phyloP scores from a whole-genome alignment of 2,113 vertebrate genomes.

The Panurus biarmicus region DNA sequence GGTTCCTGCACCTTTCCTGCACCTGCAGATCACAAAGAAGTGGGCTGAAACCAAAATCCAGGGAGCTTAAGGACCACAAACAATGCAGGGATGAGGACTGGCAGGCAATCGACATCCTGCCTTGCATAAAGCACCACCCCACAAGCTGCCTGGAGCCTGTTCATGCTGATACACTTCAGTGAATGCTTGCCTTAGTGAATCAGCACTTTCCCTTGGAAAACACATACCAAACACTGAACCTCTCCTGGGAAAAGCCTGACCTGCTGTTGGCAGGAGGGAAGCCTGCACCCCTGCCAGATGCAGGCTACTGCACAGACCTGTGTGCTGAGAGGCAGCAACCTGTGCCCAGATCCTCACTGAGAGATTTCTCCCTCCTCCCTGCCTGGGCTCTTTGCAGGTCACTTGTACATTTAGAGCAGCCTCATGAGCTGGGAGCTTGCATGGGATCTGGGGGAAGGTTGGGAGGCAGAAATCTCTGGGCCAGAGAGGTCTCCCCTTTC shows the following conservation, averaged over 20 bases:
- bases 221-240: background rate
- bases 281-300: background rate
- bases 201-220: background rate
- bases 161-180: accelerated
- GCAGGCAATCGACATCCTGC: background rate
- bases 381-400: background rate
- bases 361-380: background rate
- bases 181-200: background rate
- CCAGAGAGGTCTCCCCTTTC: background rate
- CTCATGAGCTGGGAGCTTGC: background rate
- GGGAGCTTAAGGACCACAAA: background rate
- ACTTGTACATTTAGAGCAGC: background rate
- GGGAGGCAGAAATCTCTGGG: background rate
- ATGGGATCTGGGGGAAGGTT: accelerated
- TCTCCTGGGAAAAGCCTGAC: background rate
- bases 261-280: background rate
- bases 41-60: background rate
- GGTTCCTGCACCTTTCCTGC: background rate
- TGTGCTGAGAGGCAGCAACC: background rate
- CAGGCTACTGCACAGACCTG: background rate
- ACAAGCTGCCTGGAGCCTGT: background rate
- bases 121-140: background rate
- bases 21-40: background rate
- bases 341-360: background rate
- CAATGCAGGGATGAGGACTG: background rate